Evolutionary conservation across 1,140 invertebrate species (phyloP), one percentile per base, ranked within the genome.

Genomic region (Drosophila setifemur): DNA sequence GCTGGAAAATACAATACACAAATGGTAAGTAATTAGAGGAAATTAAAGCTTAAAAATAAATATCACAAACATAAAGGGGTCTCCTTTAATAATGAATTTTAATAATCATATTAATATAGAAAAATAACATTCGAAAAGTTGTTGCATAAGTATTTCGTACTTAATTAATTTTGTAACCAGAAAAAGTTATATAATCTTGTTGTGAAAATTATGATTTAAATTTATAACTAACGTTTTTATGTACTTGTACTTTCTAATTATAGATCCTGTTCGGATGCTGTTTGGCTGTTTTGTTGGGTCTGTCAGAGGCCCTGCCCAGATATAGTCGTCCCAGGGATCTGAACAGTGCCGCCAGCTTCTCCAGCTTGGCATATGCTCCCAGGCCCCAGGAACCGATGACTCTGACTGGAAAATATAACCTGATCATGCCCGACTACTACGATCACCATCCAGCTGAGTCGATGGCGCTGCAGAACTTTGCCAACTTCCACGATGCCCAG

Each of bases 391-490:
- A 37, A 12, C 81, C 81, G 0, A 45, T 86, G 58, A 12, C 49
- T 1, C 16, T 86, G 37, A 81, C 57, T 0, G 67, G 43, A 2
- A 89, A 89, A 45, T 89, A 85, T 6, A 89, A 89, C 44, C 60
- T 82, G 4, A 85, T 89, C 5, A 88, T 89, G 88, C 73, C 88
- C 45, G 88, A 89, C 23, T 87, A 88, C 31, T 87, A 83, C 11
- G 88, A 89, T 40, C 63, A 89, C 44, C 79, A 82, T 64, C 88
- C 88, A 0, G 73, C 73, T 0, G 88, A 77, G 43, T 89, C 88
- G 0, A 89, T 89, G 77, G 73, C 88, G 25, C 68, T 73, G 72
- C 88, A 89, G 43, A 89, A 89, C 55, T 89, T 89, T 50, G 88
- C 72, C 23, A 48, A 72, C 16, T 89, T 89, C 44, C 43, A 61